A percentile compares a stretch with the other conserved stretches of the same genome.
Evolutionary conservation across 2,888 invertebrate genomes (phyloP).

Genomic region (Erebia epiphron): DNA sequence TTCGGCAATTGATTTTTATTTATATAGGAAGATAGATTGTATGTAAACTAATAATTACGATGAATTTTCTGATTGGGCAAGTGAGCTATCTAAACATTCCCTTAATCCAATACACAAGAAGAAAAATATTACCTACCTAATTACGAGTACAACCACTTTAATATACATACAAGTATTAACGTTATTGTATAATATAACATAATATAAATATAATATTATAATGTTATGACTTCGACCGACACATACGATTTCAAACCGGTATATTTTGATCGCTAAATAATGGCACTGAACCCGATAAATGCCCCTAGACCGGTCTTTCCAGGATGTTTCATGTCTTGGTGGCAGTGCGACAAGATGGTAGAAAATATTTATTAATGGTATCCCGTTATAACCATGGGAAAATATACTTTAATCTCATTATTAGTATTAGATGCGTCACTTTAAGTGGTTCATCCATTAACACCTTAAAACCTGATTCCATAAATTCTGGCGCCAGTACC

Average conservation of each 20-base stretch:
- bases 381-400: conserved; percentile 34
- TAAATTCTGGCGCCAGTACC: not conserved
- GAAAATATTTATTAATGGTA: conserved; percentile 31
- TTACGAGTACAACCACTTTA: not conserved
- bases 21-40: too few relatives aligned
- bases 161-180: not conserved
- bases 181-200: not conserved
- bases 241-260: conserved; percentile 37
- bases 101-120: too few relatives aligned
- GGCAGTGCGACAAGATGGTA: conserved; percentile 28
- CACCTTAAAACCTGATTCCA: not conserved
- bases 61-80: too few relatives aligned
- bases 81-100: too few relatives aligned
- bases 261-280: conserved; percentile 41
- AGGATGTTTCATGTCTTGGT: conserved; percentile 36
- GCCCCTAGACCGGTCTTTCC: conserved; percentile 37
- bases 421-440: conserved; percentile 16
- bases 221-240: conserved; percentile 30
- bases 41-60: too few relatives aligned
- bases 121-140: too few relatives aligned
- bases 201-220: conserved; percentile 14
- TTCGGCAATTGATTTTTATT: too few relatives aligned
- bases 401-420: conserved; percentile 16
- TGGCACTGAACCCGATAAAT: conserved; percentile 40
- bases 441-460: conserved; percentile 3